These are phyloP conservation scores for Cryptus armator DNA, from an alignment of 2,888 invertebrate species.

Conservation along the genomic window DNA sequence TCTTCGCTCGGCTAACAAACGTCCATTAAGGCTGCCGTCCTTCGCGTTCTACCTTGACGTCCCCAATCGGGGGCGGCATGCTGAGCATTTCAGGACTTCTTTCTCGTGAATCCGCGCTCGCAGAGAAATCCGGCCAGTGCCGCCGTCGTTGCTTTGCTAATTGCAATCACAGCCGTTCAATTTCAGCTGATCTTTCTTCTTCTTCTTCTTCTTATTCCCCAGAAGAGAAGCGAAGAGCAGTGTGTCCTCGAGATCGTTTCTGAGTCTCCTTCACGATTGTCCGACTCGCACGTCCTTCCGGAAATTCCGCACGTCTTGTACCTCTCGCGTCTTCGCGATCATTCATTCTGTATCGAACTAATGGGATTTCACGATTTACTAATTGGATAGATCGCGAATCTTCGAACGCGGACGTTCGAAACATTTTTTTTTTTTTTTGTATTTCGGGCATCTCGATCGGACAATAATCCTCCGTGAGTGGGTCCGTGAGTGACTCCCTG, in stretches of 20 bases:
- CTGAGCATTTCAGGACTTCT: constrained; percentile 56
- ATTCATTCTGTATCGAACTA: constrained; percentile 71
- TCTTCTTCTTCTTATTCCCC: constrained; percentile 19
- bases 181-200: constrained; percentile 68
- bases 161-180: constrained; percentile 80
- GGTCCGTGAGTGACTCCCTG: background rate
- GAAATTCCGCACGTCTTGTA: constrained; percentile 38
- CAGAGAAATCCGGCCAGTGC: constrained; percentile 66
- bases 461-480: background rate
- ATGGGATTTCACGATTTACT: constrained; percentile 80
- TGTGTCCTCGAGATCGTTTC: constrained; percentile 20
- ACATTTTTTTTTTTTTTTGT: constrained; percentile 17
- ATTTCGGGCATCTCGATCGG: background rate
- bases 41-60: constrained; percentile 73
- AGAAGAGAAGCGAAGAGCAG: constrained; percentile 26
- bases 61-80: constrained; percentile 78
- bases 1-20: constrained; percentile 68
- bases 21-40: constrained; percentile 73
- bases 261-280: constrained; percentile 52
- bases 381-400: constrained; percentile 80
- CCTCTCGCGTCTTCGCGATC: constrained; percentile 4
- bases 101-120: constrained; percentile 29
- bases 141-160: constrained; percentile 79
- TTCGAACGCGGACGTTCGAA: constrained; percentile 71
- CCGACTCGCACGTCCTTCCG: constrained; percentile 53